phyloP scores from a whole-genome alignment of 2,113 vertebrate genomes.

The Delphinapterus leucas region DNA sequence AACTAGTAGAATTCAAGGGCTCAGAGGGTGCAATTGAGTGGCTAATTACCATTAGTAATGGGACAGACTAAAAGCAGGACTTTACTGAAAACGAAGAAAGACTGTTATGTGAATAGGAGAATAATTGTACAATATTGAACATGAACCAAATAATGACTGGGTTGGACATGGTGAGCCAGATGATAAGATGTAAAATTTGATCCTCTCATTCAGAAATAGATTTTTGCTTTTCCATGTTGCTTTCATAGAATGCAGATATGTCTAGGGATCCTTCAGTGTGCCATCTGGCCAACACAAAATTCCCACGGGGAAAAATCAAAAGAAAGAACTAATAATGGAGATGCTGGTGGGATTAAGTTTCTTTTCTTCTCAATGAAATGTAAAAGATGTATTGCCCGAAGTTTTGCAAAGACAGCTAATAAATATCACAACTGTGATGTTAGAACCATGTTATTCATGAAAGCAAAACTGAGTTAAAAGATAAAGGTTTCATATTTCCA shows the following conservation, averaged over 20 bases:
- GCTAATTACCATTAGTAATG: neutral
- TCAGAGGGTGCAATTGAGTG: neutral
- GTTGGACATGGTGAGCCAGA: neutral
- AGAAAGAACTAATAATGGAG: slow-evolving; percentile 56
- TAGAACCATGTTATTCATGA: slow-evolving; percentile 45
- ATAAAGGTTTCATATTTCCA: slow-evolving; percentile 57
- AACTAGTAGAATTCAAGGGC: neutral
- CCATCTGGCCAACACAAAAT: slow-evolving; percentile 4
- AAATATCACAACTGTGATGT: slow-evolving; percentile 60
- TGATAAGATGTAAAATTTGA: neutral
- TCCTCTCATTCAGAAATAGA: neutral
- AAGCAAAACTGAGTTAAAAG: slow-evolving; percentile 50
- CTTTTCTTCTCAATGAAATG: slow-evolving; percentile 62
- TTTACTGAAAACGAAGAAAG: neutral
- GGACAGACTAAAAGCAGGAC: neutral
- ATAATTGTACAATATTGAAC: neutral
- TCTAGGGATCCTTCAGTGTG: neutral
- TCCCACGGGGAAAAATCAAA: neutral
- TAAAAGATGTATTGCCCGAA: slow-evolving; percentile 55
- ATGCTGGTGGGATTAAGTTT: slow-evolving; percentile 66
- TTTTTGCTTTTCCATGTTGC: neutral
- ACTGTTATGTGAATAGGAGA: neutral
- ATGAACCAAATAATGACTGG: neutral
- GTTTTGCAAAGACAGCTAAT: slow-evolving; percentile 53
- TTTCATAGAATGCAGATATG: neutral